Evolutionary conservation across 2,888 invertebrate genomes (phyloP).

Genomic region (Drosophila helvetica): DNA sequence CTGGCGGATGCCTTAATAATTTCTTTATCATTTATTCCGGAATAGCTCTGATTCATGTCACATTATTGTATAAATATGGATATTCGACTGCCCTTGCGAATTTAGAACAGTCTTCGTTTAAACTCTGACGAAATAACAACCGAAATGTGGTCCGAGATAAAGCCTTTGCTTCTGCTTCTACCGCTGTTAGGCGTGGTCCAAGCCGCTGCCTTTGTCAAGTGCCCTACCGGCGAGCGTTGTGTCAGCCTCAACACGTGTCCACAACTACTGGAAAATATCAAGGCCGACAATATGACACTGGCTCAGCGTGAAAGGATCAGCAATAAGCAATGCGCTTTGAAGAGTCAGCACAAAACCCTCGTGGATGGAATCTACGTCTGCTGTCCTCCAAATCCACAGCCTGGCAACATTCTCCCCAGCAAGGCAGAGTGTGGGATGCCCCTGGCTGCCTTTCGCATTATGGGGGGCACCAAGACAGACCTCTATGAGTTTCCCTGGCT

Average conservation of each 20-base stretch:
- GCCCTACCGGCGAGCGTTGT: no score
- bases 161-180: background rate
- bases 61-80: background rate
- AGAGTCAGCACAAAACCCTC: no score
- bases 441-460: background rate
- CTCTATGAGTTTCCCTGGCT: conserved; percentile 9
- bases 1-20: background rate
- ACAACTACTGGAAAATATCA: background rate
- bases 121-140: background rate
- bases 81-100: no score
- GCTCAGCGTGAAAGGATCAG: background rate
- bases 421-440: background rate
- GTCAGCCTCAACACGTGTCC: no score
- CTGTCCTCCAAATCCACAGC: background rate
- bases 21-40: no score
- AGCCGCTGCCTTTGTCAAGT: no score
- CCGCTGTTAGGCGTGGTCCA: no score
- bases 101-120: background rate
- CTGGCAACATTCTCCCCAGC: background rate
- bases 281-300: background rate
- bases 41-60: background rate
- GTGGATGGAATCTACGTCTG: background rate
- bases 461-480: background rate
- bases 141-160: background rate
- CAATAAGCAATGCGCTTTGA: no score